phyloP scores from a whole-genome alignment of 1,140 invertebrate species.

The Aphelinus certus region DNA sequence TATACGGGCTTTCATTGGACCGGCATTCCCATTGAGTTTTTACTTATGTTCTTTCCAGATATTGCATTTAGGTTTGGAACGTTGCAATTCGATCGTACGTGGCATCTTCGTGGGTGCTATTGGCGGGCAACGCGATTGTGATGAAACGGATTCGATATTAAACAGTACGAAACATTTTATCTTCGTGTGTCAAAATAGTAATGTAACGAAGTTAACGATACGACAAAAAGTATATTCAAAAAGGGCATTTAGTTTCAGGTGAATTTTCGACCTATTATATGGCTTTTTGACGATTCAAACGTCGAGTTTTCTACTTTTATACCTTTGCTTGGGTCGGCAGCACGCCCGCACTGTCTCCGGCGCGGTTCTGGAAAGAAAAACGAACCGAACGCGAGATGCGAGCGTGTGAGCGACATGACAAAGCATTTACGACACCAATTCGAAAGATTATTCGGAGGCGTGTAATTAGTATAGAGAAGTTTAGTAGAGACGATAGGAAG shows the following conservation, averaged over 20 bases:
- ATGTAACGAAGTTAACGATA: neutral
- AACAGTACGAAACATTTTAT: conserved; percentile 9
- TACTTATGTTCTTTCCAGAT: neutral
- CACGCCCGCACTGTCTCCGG: conserved; percentile 7
- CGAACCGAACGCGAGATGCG: conserved; percentile 2
- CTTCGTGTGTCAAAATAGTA: conserved; percentile 7
- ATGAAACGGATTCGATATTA: conserved; percentile 25
- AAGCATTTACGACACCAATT: too few relatives aligned
- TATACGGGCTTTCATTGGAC: too few relatives aligned
- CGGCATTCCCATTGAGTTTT: too few relatives aligned
- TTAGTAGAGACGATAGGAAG: neutral
- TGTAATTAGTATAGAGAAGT: too few relatives aligned
- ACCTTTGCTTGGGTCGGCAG: conserved; percentile 44
- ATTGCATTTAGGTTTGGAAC: conserved; percentile 16
- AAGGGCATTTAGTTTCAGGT: conserved; percentile 26
- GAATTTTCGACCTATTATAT: conserved; percentile 17
- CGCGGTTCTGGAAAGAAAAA: conserved; percentile 30
- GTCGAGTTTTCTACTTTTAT: conserved; percentile 66
- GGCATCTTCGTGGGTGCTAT: neutral
- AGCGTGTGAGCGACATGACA: conserved; percentile 16
- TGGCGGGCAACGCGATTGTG: neutral
- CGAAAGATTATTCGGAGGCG: too few relatives aligned
- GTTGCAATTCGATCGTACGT: neutral
- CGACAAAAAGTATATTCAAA: conserved; percentile 5
- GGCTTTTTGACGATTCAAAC: conserved; percentile 42